phyloP scores from a whole-genome alignment of 1,140 invertebrate genomes.

The Caerostris extrusa region DNA sequence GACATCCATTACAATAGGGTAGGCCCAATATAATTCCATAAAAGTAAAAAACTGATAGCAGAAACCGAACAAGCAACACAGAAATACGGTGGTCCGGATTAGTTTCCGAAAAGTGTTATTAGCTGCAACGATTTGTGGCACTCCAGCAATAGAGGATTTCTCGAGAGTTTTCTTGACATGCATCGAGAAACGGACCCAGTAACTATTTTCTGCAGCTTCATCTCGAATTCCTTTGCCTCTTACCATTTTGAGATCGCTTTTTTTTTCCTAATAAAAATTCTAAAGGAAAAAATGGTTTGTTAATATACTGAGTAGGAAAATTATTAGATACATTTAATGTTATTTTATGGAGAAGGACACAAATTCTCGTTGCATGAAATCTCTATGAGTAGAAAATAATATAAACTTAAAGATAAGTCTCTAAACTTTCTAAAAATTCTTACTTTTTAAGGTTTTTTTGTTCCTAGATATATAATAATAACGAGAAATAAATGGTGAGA shows the following conservation, averaged over 20 bases:
- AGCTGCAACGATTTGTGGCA: not conserved
- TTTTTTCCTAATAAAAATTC: not conserved
- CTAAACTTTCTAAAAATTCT: not conserved
- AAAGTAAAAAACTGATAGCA: not conserved
- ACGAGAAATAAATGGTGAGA: too few relatives aligned
- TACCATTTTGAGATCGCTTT: not conserved
- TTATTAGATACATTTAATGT: not conserved
- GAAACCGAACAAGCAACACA: not conserved
- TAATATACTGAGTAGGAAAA: not conserved
- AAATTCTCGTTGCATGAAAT: not conserved
- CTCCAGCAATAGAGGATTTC: not conserved
- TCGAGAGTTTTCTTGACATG: not conserved
- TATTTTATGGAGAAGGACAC: too few relatives aligned
- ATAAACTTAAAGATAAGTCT: not conserved
- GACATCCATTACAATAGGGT: constrained; percentile 23
- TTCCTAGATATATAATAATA: too few relatives aligned
- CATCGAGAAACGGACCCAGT: not conserved
- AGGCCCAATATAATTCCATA: constrained; percentile 26
- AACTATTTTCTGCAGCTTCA: not conserved
- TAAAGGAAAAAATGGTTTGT: not conserved
- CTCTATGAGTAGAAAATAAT: not conserved
- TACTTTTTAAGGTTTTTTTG: too few relatives aligned
- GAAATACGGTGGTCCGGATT: not conserved
- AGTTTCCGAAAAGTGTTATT: not conserved
- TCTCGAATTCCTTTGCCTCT: not conserved